A percentile compares a stretch with the other conserved stretches of the same genome.
These are phyloP conservation scores for Drosophila pallidifrons DNA, from an alignment of 1,140 invertebrate genomes.

Conservation along the genomic window DNA sequence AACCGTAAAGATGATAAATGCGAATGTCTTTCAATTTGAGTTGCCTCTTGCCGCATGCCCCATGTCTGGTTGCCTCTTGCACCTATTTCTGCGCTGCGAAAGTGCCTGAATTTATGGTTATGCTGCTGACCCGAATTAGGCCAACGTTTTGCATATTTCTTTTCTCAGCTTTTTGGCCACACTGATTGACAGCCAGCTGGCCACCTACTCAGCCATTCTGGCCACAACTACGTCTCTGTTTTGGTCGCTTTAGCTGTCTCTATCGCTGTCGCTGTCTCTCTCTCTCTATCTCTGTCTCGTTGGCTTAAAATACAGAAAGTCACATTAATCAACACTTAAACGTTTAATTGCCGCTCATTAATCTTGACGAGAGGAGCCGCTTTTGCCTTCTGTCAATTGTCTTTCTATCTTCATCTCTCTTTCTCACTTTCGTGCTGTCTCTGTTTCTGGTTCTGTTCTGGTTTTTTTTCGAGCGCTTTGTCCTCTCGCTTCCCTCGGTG, in stretches of 20 bases:
- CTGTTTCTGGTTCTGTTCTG: too few relatives aligned
- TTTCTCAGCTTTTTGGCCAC: conserved; percentile 20
- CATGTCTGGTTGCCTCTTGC: conserved; percentile 11
- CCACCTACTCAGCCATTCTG: not conserved
- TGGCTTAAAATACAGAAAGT: conserved; percentile 58
- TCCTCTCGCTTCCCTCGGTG: conserved; percentile 8
- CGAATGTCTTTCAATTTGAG: conserved; percentile 81
- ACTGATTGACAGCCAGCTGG: conserved; percentile 48
- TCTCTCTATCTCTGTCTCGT: not conserved
- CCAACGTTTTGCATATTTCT: conserved; percentile 55
- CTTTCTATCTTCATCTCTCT: conserved; percentile 17
- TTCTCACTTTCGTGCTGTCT: not conserved
- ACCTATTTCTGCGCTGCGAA: conserved; percentile 11
- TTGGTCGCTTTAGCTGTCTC: not conserved
- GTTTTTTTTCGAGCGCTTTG: conserved; percentile 39
- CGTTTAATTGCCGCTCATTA: conserved; percentile 82
- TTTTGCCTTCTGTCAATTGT: conserved; percentile 53
- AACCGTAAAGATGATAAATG: conserved; percentile 83
- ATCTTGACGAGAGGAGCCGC: conserved; percentile 47
- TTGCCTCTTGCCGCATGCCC: conserved; percentile 17
- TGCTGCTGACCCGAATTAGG: conserved; percentile 54
- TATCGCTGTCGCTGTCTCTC: not conserved
- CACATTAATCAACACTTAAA: conserved; percentile 84
- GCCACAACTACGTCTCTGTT: not conserved
- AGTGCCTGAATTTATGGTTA: conserved; percentile 65